phyloP scores from a whole-genome alignment of 2,797 vertebrate genomes.

The Myotis vivesi region DNA sequence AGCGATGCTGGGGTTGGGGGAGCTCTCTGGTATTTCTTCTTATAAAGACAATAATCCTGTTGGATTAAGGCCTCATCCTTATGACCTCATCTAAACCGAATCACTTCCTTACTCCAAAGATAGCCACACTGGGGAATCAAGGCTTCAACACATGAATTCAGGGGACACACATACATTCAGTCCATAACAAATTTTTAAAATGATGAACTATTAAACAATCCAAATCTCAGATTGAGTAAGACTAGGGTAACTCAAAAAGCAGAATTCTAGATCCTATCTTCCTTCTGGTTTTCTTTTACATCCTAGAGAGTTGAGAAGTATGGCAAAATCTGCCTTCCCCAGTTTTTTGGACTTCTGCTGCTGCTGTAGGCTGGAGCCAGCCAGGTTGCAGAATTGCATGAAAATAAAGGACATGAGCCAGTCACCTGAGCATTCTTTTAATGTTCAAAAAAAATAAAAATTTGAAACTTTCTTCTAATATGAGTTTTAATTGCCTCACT shows the following conservation, averaged over 20 bases:
- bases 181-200: background rate
- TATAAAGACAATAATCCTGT: background rate
- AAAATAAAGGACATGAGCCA: background rate
- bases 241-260: background rate
- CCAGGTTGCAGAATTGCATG: background rate
- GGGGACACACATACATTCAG: background rate
- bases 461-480: background rate
- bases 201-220: background rate
- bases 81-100: background rate
- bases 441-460: slow-evolving; percentile 22
- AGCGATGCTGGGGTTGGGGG: background rate
- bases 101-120: background rate
- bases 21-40: background rate
- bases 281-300: background rate
- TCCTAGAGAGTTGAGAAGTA: background rate
- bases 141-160: background rate
- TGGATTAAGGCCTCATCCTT: background rate
- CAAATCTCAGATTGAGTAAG: background rate
- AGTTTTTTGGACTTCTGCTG: background rate
- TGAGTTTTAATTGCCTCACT: background rate
- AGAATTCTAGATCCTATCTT: slow-evolving; percentile 28
- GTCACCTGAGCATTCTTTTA: background rate
- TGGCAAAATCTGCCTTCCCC: slow-evolving; percentile 13
- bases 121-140: background rate
- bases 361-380: background rate